These are phyloP conservation scores for Ctenoplectra terminalis DNA, from an alignment of 1,140 invertebrate species.

Conservation along the genomic window DNA sequence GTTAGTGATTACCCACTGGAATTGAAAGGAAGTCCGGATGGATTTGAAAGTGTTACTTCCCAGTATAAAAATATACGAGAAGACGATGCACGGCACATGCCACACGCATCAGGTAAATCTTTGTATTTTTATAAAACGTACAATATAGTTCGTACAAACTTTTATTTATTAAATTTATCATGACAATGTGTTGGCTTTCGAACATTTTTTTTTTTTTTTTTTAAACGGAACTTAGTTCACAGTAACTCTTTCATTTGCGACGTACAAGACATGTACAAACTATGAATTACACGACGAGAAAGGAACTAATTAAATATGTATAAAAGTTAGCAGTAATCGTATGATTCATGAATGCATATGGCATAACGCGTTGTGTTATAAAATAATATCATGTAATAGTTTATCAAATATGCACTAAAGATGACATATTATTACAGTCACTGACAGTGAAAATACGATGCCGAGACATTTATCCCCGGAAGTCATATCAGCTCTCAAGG, in stretches of 20 bases:
- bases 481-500: slow-evolving; percentile 94
- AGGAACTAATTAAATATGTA: neutral
- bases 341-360: neutral
- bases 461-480: slow-evolving; percentile 92
- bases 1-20: slow-evolving; percentile 85
- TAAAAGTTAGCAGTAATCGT: neutral
- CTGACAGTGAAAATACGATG: slow-evolving; percentile 91
- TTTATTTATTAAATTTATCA: slow-evolving; percentile 21
- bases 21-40: slow-evolving; percentile 83
- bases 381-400: neutral
- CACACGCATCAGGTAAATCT: slow-evolving; percentile 84
- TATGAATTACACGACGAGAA: no score
- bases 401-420: neutral
- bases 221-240: neutral
- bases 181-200: neutral
- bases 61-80: slow-evolving; percentile 86
- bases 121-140: neutral
- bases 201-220: neutral
- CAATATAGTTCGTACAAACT: slow-evolving; percentile 9
- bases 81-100: slow-evolving; percentile 83
- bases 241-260: neutral
- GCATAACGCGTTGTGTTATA: neutral
- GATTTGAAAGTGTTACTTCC: slow-evolving; percentile 85
- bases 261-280: neutral
- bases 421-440: slow-evolving; percentile 81